Base-by-base conservation (phyloP, 2,888 invertebrate species). In the Gibbula magus region DNA sequence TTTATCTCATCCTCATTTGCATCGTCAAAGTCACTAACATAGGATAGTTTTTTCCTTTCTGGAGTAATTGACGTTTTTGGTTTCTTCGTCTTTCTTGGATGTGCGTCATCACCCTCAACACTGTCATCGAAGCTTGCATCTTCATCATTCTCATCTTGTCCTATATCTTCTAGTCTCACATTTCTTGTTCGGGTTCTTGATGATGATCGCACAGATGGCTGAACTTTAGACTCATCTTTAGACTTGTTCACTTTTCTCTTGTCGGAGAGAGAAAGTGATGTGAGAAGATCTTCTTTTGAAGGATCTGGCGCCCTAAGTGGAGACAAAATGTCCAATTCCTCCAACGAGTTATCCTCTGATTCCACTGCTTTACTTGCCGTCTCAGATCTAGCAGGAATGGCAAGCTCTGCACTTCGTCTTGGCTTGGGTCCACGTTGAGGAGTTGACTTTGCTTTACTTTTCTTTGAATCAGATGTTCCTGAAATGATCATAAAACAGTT, bases 201-300 rank as follows among this genome's bases (percentile, higher is more conserved):
- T 7, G 61, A 61, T 29, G 61, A 61, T 16, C 61, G 25, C 29
- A 61, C 5, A 29, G 25, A 29, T 2, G 61, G 61, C 29, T 29
- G 10, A 16, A 13, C 29, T 16, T 61, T 61, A 29, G 25, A 25
- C 25, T 61, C 61, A 20, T 29, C 29, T 29, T 61, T 29, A 16
- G 25, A 29, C 10, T 25, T 29, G 7, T 61, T 16, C 29, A 61
- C 29, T 8, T 61, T 61, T 61, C 25, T 22, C 32, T 52, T 22
- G 77, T 45, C 77, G 20, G 54, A 32, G 66, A 45, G 77, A 77
- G 76, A 35, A 2, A 61, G 61, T 16, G 61, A 61, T 13, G 61
- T 5, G 18, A 61, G 25, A 61, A 61, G 61, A 29, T 61, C 61
- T 18, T 61, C 61, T 25, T 61, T 61, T 61, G 61, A 61, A 61